Conservation (phyloP, 2,888 invertebrate genomes). For the Encarsia formosa region DNA sequence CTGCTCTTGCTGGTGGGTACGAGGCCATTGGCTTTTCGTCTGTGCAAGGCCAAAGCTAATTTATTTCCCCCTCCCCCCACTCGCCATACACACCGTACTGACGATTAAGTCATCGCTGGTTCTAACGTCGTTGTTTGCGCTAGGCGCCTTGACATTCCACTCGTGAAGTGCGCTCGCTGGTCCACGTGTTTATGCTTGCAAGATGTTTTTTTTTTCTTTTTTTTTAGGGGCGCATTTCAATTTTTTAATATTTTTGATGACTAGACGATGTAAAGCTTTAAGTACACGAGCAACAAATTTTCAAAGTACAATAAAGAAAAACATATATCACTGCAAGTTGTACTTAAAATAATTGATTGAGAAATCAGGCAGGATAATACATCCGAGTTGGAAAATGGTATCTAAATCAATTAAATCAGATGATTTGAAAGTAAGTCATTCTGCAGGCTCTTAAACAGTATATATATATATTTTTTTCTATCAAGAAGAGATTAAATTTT, state of each 20-base stretch:
- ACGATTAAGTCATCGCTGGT: conserved; percentile 34
- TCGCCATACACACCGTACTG: conserved; percentile 18
- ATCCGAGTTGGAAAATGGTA: too few species aligned
- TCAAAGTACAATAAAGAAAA: too few species aligned
- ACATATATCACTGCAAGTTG: too few species aligned
- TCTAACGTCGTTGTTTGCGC: neutral
- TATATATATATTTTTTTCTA: too few species aligned
- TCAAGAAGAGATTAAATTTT: too few species aligned
- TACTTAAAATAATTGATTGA: too few species aligned
- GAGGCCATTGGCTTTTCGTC: conserved; percentile 39
- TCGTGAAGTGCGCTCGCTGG: neutral
- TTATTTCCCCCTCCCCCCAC: conserved; percentile 23
- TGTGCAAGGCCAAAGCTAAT: conserved; percentile 40
- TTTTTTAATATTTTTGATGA: neutral
- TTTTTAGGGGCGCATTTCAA: neutral
- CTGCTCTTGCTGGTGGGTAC: too few species aligned
- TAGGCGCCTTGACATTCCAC: neutral
- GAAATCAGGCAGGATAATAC: too few species aligned
- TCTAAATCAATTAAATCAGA: too few species aligned
- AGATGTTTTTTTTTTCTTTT: neutral
- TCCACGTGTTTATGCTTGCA: neutral
- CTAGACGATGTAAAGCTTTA: neutral
- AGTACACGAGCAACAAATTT: too few species aligned
- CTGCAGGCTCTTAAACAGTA: too few species aligned
- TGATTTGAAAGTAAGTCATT: too few species aligned